Evolutionary conservation across 1,140 invertebrate genomes (phyloP).

Genomic region (Drosophila ironensis): DNA sequence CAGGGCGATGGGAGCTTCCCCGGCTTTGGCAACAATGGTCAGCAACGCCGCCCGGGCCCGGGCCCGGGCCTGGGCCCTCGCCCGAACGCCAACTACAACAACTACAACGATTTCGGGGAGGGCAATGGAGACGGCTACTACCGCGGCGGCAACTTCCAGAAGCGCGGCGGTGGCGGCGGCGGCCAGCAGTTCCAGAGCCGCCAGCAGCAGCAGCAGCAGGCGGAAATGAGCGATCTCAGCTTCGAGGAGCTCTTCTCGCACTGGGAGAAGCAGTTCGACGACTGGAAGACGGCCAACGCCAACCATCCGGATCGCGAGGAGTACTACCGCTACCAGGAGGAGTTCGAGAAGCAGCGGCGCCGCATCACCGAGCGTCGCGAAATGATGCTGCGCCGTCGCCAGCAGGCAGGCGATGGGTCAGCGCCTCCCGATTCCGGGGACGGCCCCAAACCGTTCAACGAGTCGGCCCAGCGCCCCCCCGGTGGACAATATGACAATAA

Average conservation of each 20-base stretch:
- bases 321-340: conserved; percentile 91
- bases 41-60: too few relatives aligned
- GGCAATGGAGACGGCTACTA: too few relatives aligned
- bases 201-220: not conserved
- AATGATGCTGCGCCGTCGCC: conserved; percentile 88
- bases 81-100: conserved; percentile 18
- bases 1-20: too few relatives aligned
- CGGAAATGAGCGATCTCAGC: conserved; percentile 86
- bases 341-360: conserved; percentile 90
- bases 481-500: too few relatives aligned
- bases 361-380: conserved; percentile 89
- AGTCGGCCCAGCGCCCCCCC: too few relatives aligned
- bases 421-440: too few relatives aligned
- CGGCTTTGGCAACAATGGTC: too few relatives aligned
- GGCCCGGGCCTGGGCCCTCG: too few relatives aligned
- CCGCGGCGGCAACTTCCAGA: too few relatives aligned
- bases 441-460: too few relatives aligned
- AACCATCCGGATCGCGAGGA: conserved; percentile 93
- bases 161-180: too few relatives aligned
- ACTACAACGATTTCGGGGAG: too few relatives aligned
- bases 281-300: conserved; percentile 92
- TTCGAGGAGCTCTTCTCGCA: conserved; percentile 92
- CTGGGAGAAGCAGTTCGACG: conserved; percentile 92
- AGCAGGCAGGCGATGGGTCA: conserved; percentile 5
- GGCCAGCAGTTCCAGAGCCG: conserved; percentile 3